A percentile compares a stretch with the other conserved stretches of the same genome.
phyloP scores from a whole-genome alignment of 2,888 invertebrate genomes.

The Eupithecia insigniata region DNA sequence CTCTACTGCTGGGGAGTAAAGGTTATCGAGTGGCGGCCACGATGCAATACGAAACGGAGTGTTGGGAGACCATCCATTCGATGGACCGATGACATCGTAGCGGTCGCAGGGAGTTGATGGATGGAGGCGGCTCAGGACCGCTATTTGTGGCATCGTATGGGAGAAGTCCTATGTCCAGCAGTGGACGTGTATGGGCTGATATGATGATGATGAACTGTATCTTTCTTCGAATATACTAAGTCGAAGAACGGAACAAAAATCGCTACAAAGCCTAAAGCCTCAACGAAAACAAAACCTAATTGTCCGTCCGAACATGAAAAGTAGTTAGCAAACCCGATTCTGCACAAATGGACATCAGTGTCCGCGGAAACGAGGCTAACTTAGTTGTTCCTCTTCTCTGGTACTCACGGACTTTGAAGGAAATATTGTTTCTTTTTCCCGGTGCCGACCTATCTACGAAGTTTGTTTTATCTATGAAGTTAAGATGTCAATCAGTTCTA shows the following conservation, averaged over 20 bases:
- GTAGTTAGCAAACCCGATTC: conserved; percentile 47
- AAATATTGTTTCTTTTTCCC: conserved; percentile 24
- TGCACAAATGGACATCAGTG: conserved; percentile 52
- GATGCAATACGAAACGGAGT: too few species aligned
- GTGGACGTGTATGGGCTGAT: too few species aligned
- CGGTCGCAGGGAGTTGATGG: too few species aligned
- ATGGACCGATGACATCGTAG: too few species aligned
- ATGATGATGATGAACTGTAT: too few species aligned
- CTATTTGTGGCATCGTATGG: too few species aligned
- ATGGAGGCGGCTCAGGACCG: too few species aligned
- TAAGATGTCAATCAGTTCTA: not conserved
- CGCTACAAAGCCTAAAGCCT: not conserved
- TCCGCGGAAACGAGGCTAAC: conserved; percentile 50
- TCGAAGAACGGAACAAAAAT: not conserved
- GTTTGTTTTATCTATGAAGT: not conserved
- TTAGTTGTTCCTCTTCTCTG: conserved; percentile 45
- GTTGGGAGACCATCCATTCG: too few species aligned
- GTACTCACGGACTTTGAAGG: conserved; percentile 24
- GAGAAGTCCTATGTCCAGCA: too few species aligned
- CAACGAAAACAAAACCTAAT: conserved; percentile 41
- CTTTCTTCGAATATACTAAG: not conserved
- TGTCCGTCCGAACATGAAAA: conserved; percentile 37
- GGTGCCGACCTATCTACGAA: not conserved
- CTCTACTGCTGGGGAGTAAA: too few species aligned
- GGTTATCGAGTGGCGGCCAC: too few species aligned